Conservation (phyloP, 2,113 vertebrate genomes). For the Pygoscelis antarcticus region DNA sequence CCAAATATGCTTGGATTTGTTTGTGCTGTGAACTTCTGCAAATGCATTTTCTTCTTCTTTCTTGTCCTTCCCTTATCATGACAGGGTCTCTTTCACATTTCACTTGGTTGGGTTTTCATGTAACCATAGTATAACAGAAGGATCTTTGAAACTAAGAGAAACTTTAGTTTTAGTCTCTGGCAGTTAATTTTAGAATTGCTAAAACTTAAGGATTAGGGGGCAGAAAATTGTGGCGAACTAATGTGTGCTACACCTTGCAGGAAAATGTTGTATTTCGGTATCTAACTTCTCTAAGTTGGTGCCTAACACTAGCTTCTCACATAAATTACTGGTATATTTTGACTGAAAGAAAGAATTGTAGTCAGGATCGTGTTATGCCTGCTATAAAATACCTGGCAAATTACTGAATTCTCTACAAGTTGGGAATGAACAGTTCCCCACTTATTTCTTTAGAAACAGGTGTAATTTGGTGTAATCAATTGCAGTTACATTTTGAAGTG, state of each 20-base stretch:
- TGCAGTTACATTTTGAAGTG: background rate
- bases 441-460: background rate
- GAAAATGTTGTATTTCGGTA: background rate
- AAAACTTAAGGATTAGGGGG: background rate
- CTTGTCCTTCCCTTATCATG: fast-evolving
- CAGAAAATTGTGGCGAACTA: background rate
- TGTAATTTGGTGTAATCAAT: background rate
- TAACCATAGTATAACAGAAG: background rate
- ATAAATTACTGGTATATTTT: background rate
- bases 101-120: background rate
- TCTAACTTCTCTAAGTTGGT: background rate
- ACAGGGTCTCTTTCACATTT: background rate
- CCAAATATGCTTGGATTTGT: background rate
- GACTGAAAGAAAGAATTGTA: background rate
- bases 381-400: background rate
- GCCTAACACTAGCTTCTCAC: background rate
- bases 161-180: background rate
- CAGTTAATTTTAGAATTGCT: background rate
- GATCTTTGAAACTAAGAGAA: background rate
- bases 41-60: background rate
- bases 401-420: background rate
- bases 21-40: background rate
- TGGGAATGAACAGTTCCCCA: background rate
- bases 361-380: background rate
- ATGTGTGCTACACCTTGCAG: background rate